Percentiles rank a stretch among this genome's conserved stretches.
Evolutionary conservation across 2,888 invertebrate genomes (phyloP).

Genomic region (Heliconius hortense): DNA sequence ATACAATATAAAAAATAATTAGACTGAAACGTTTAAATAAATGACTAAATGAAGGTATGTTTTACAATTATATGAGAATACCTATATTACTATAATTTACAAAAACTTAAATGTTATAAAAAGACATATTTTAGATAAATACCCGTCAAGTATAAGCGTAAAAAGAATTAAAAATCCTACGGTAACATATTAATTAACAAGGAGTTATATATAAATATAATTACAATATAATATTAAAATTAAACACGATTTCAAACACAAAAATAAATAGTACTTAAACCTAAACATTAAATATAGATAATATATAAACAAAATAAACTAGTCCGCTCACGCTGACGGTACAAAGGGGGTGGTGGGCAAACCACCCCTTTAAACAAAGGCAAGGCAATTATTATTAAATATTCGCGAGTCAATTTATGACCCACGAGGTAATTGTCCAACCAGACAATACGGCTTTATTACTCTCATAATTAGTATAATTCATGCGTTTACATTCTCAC

Average conservation of each 20-base stretch:
- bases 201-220: too few species aligned
- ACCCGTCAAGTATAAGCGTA: too few species aligned
- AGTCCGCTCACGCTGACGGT: conserved; percentile 46
- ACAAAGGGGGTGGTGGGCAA: conserved; percentile 49
- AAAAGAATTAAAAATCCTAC: too few species aligned
- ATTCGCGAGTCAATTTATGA: conserved; percentile 58
- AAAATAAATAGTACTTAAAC: neutral
- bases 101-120: too few species aligned
- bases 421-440: conserved; percentile 61
- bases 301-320: neutral
- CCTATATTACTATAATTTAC: too few species aligned
- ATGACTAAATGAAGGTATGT: too few species aligned
- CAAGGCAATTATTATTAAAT: conserved; percentile 75
- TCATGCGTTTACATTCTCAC: conserved; percentile 49
- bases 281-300: neutral
- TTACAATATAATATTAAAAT: neutral
- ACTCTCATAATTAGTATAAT: conserved; percentile 56
- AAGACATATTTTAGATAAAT: too few species aligned
- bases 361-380: conserved; percentile 74
- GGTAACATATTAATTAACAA: too few species aligned
- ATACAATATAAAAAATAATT: too few species aligned
- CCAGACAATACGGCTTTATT: conserved; percentile 56
- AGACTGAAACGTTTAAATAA: too few species aligned
- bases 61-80: too few species aligned
- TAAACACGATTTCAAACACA: neutral